phyloP scores from a whole-genome alignment of 35 echinoderm and acorn worm species.

The Ophiothrix spiculata region DNA sequence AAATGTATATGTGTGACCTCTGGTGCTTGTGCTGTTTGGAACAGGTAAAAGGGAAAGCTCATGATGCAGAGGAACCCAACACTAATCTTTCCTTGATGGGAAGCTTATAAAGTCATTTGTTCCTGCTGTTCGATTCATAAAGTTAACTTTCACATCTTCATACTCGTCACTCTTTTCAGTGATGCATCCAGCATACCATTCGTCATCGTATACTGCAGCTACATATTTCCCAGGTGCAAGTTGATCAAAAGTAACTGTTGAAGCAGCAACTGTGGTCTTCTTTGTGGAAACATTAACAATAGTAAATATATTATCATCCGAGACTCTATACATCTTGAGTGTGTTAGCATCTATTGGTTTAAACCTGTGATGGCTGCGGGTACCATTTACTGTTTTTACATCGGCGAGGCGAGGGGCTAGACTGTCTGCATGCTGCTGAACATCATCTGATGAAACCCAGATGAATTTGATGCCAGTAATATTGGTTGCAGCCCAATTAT shows the following conservation, averaged over 20 bases:
- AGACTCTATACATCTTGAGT: constrained; percentile 33
- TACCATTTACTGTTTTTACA: constrained; percentile 37
- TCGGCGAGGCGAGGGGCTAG: constrained; percentile 17
- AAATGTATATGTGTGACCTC: too few species aligned
- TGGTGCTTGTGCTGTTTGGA: too few species aligned
- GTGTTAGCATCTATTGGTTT: too few species aligned
- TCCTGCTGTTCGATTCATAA: constrained; percentile 29
- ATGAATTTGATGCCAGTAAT: constrained; percentile 20
- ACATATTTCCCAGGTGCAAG: too few species aligned
- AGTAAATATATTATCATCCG: too few species aligned
- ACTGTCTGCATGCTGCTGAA: background rate
- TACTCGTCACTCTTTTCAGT: constrained; percentile 39
- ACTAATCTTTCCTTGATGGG: constrained; percentile 26
- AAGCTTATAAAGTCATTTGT: constrained; percentile 8
- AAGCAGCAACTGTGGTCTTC: background rate
- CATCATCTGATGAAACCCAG: constrained; percentile 13
- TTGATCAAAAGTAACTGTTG: background rate
- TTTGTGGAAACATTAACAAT: constrained; percentile 30
- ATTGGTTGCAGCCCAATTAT: background rate
- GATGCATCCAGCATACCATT: constrained; percentile 38
- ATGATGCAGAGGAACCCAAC: constrained; percentile 36
- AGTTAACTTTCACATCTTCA: constrained; percentile 28
- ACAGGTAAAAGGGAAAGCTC: too few species aligned
- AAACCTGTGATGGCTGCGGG: too few species aligned
- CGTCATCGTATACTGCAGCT: constrained; percentile 39